Base-by-base conservation (phyloP, 1,140 invertebrate species). In the Bombus affinis region DNA sequence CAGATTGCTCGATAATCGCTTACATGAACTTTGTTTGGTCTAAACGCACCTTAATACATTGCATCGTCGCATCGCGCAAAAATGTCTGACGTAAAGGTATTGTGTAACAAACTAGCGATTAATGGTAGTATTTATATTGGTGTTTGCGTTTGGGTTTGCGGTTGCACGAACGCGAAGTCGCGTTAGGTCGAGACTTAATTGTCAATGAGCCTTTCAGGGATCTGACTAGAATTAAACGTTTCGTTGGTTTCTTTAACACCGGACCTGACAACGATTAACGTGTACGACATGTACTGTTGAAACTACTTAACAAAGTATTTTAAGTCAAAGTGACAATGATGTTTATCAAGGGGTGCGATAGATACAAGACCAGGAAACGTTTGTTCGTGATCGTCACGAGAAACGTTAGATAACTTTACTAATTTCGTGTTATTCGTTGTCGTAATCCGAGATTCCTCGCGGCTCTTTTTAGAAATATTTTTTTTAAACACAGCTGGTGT, bases 51-150 rank as follows among this genome's bases (percentile, higher is more conserved):
- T 62, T 62, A 13, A 62, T 12, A 62, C 28, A n/a, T 62, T 62
- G 28, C 59, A 18, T 66, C 37, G 53, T 81, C 57, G 68, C 39
- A 35, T 32, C 39, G n/a, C 13, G 78, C 6, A 44, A 47, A 47
- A 18, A 53, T 37, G 42, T 37, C 32, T 70, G 78, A 80, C 65
- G 44, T 70, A 80, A 80, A 80, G 2, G 6, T 66, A 70, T 80
- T 80, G 65, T n/a, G 65, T 22, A 80, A 80, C 78, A 3, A 12
- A 53, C 44, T 47, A 13, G 22, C 76, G 62, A 80, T 80, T 80
- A 80, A 80, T n/a, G 65, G 53, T 53, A 42, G 42, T 47, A 47
- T 53, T 37, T 68, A 47, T 62, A 78, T 65, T 25, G 22, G 22
- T 32, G 32, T 22, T 32, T 47, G 44, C 65, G 32, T 35, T 32